Percentiles rank a stretch among this genome's conserved stretches.
Evolutionary conservation across 53 echinoderm and acorn worm genomes (phyloP).

Genomic region (Echinarachnius parma): DNA sequence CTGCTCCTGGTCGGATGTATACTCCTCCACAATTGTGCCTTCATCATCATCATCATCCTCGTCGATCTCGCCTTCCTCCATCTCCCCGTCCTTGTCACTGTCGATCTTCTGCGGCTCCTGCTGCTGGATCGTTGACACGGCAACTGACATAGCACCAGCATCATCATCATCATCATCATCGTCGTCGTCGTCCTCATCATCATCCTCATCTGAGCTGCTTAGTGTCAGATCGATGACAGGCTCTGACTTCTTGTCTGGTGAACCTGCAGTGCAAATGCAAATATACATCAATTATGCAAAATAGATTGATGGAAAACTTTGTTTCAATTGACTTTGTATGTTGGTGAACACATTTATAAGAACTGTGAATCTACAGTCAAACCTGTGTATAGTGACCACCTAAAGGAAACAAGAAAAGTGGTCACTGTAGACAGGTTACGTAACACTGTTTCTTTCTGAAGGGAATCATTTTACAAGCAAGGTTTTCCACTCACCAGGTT

Average conservation of each 20-base stretch:
- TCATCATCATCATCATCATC: conserved; percentile 5
- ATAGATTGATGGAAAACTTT: no score
- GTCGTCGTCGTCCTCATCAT: conserved; percentile 40
- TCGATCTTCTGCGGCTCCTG: conserved; percentile 32
- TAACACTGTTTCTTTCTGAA: no score
- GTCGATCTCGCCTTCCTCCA: conserved; percentile 50
- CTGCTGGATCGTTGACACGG: background rate
- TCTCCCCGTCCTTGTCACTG: conserved; percentile 50
- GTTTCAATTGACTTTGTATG: no score
- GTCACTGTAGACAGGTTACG: no score
- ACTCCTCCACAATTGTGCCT: conserved; percentile 26
- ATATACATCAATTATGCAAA: no score
- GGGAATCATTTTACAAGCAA: no score
- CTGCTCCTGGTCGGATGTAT: conserved; percentile 27
- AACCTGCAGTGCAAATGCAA: no score
- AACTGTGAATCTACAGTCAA: no score
- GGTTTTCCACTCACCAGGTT: no score
- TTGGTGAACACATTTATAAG: no score
- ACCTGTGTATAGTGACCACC: no score
- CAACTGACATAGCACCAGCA: background rate
- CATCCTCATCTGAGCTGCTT: conserved; percentile 61
- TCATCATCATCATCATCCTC: conserved; percentile 41
- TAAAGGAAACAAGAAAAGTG: no score
- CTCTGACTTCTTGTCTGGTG: conserved; percentile 43
- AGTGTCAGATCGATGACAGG: conserved; percentile 69